Conservation (phyloP, 2,113 vertebrate genomes). For the Noturus placidus region DNA sequence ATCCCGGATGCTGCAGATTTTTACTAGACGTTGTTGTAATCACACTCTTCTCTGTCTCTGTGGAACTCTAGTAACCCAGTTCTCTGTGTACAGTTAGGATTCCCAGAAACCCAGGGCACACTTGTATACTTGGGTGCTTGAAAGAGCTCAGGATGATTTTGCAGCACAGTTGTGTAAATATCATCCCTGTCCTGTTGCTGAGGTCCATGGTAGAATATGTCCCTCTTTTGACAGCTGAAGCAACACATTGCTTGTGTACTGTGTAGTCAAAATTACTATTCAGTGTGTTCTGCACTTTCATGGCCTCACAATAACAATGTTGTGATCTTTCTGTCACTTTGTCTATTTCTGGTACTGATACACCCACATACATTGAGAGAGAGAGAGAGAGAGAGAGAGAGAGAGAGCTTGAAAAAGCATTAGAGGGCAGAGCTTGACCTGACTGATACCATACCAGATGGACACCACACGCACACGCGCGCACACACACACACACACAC, state of each 20-base stretch:
- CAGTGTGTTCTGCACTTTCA: not conserved
- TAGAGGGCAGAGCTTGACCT: constrained; percentile 30
- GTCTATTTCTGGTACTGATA: constrained; percentile 11
- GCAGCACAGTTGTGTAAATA: not conserved
- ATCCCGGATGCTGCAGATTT: not conserved
- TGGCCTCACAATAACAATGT: not conserved
- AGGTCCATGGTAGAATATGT: not conserved
- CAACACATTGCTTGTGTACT: not conserved
- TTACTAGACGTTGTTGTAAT: not conserved
- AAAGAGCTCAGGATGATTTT: constrained; percentile 7
- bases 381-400: not conserved
- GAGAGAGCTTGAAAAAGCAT: not conserved
- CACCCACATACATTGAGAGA: not conserved
- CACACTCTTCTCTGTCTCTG: not conserved
- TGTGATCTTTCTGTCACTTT: constrained; percentile 16
- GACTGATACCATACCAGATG: constrained; percentile 34
- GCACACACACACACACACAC: not conserved
- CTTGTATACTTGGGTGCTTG: not conserved
- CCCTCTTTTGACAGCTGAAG: not conserved
- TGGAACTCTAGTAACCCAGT: not conserved
- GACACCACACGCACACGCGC: constrained; percentile 3
- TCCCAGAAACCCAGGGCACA: not conserved
- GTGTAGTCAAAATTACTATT: constrained; percentile 1
- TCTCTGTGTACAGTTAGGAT: not conserved
- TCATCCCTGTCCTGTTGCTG: not conserved